Base-by-base conservation (phyloP, 2,113 vertebrate species). In the Neodon shergylaensis region DNA sequence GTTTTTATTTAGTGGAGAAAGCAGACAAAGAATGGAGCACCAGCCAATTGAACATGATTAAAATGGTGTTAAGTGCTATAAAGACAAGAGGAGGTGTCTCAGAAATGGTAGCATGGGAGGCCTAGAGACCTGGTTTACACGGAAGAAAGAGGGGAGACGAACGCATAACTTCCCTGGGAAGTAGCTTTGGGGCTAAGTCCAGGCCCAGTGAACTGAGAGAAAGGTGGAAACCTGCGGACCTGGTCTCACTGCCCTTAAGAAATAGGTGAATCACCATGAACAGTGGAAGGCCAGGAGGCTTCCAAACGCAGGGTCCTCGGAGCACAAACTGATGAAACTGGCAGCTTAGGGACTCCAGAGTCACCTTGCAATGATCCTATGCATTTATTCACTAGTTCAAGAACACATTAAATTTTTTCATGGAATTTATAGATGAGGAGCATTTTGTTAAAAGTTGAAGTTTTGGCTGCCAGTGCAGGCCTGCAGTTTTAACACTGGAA, bases 181-280 rank as follows among this genome's bases (percentile, higher is more conserved):
- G 54, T 72, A 90, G n/a, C 47, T 36, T 12, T 70, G 52, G 92
- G 7, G 28, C 31, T 31, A 77, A 94, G 39, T 24, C 28, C 36
- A 86, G 63, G 21, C 58, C 66, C 74, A 58, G 72, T 44, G 54
- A 79, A 77, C 33, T 42, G 47, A 94, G 96, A 76, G 68, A 88
- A 92, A 74, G 33, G 44, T 96, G 39, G 83, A 91, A 92, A 84
- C 47, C 82, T 49, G 88, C 88, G 52, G 39, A 44, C 70, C 44
- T 58, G 26, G 24, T 86, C 92, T 93, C 85, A 61, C 31, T 12
- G 42, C 73, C 54, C 58, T 17, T 14, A 52, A 87, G 96, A 96
- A 96, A 88, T 66, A 66, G 90, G 52, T 91, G 92, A 96, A 36
- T 96, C 95, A 92, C 70, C 42, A 7, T 77, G 22, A 91, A 96